These are phyloP conservation scores for Oreortyx pictus DNA, from an alignment of 2,797 vertebrate species.

Conservation along the genomic window DNA sequence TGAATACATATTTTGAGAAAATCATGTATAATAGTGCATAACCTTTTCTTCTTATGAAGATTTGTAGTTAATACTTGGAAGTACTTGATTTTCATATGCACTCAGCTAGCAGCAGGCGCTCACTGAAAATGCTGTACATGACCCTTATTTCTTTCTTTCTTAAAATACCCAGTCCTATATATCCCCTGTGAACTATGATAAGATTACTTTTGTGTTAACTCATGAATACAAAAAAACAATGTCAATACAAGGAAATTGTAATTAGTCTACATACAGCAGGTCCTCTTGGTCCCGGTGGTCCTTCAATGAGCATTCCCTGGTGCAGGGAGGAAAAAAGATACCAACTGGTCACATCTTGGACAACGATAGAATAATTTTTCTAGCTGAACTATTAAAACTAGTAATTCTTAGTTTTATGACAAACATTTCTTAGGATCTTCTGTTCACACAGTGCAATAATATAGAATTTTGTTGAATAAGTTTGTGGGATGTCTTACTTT, in stretches of 20 bases:
- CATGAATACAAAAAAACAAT: neutral
- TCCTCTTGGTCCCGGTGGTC: conserved; percentile 90
- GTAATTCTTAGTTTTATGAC: neutral
- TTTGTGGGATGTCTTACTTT: neutral
- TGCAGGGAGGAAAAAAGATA: conserved; percentile 44
- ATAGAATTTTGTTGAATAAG: neutral
- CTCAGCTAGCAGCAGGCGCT: neutral
- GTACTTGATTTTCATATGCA: neutral
- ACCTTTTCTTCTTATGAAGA: neutral
- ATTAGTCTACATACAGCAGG: conserved; percentile 87
- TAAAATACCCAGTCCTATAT: neutral
- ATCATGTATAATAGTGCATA: neutral
- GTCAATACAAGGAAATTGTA: neutral
- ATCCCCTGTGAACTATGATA: neutral
- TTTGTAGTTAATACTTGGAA: neutral
- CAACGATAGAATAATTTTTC: neutral
- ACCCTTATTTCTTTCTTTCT: neutral
- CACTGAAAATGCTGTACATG: neutral
- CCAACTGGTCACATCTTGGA: neutral
- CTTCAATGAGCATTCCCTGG: conserved; percentile 98
- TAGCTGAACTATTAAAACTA: neutral
- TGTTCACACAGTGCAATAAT: neutral
- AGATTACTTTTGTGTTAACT: neutral
- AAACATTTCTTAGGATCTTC: neutral
- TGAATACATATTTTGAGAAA: neutral